Percentiles rank a stretch among this genome's conserved stretches.
phyloP scores from a whole-genome alignment of 2,113 vertebrate genomes.

The Otus sunia region DNA sequence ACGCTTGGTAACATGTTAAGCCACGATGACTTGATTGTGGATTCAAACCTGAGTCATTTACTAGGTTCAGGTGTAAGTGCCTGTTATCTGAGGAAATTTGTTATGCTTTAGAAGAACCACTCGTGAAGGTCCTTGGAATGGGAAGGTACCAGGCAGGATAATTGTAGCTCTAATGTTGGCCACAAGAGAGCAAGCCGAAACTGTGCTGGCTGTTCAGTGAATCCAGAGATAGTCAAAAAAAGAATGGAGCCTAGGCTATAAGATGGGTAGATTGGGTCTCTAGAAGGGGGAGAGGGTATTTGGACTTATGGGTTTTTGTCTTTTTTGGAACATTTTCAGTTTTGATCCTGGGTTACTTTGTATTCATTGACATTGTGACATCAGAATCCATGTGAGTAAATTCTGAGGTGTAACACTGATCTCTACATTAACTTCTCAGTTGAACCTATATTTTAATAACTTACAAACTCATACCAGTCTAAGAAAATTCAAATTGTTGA shows the following conservation, averaged over 20 bases:
- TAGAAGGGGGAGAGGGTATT: neutral
- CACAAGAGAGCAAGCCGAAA: constrained; percentile 42
- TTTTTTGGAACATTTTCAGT: neutral
- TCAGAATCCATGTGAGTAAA: neutral
- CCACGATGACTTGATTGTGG: neutral
- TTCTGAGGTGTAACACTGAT: neutral
- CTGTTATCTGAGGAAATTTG: neutral
- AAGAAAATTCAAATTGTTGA: neutral
- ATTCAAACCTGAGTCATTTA: neutral
- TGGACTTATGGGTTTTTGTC: neutral
- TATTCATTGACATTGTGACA: neutral
- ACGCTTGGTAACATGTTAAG: neutral
- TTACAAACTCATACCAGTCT: neutral
- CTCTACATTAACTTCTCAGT: neutral
- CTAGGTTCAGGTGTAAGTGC: neutral
- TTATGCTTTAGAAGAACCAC: neutral
- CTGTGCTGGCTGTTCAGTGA: neutral
- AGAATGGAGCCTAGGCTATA: neutral
- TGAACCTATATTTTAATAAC: neutral
- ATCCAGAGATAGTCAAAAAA: neutral
- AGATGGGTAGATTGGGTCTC: neutral
- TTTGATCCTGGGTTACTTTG: neutral
- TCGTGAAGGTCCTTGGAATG: neutral
- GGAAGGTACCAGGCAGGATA: neutral
- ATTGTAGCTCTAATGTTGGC: constrained; percentile 12